Conservation (phyloP, 2,113 vertebrate genomes). For the Pycnonotus jocosus region DNA sequence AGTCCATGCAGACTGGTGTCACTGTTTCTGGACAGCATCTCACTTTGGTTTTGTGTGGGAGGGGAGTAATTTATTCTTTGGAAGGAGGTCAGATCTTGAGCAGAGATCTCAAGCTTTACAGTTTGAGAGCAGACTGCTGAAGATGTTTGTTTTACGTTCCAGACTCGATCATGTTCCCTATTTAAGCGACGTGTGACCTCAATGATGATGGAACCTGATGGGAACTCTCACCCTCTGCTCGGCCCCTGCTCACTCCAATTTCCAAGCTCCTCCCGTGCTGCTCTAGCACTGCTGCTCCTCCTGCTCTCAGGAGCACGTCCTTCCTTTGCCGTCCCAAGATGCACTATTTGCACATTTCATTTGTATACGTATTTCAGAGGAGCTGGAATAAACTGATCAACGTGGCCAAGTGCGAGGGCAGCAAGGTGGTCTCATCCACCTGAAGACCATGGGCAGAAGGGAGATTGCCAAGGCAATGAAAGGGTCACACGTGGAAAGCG, state of each 20-base stretch:
- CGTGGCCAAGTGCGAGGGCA: not conserved
- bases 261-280: slow-evolving; percentile 4
- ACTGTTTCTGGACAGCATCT: slow-evolving; percentile 49
- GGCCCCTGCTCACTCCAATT: not conserved
- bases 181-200: slow-evolving; percentile 4
- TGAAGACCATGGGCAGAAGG: not conserved
- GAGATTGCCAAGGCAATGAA: not conserved
- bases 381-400: slow-evolving; percentile 45
- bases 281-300: slow-evolving; percentile 35
- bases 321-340: not conserved
- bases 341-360: slow-evolving; percentile 66
- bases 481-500: accelerated
- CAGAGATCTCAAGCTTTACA: slow-evolving; percentile 24
- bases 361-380: slow-evolving; percentile 14
- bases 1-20: slow-evolving; percentile 42
- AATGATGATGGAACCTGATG: not conserved
- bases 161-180: not conserved
- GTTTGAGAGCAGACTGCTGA: slow-evolving; percentile 18
- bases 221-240: not conserved
- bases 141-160: slow-evolving; percentile 1
- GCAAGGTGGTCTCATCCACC: not conserved
- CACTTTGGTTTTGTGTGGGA: slow-evolving; percentile 48
- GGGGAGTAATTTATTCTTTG: slow-evolving; percentile 71
- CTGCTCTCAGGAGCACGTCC: not conserved
- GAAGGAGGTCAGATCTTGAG: slow-evolving; percentile 42